Percentiles rank a stretch among this genome's conserved stretches.
These are phyloP conservation scores for Stigmatopora nigra DNA, from an alignment of 2,113 vertebrate species.

Conservation along the genomic window DNA sequence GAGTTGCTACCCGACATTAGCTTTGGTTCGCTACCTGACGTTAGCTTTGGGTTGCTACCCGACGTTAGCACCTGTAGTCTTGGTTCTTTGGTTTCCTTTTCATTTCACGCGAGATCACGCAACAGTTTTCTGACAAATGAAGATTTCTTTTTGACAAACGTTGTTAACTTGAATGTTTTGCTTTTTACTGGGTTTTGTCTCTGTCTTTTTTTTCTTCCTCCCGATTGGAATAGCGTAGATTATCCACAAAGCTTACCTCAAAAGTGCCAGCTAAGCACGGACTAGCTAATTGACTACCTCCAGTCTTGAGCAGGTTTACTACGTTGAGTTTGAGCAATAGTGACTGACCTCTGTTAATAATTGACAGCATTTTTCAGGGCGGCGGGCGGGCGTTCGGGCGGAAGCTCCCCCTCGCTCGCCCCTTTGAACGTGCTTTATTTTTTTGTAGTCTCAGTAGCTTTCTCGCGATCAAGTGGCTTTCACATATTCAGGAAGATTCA, in stretches of 20 bases:
- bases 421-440: conserved; percentile 63
- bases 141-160: conserved; percentile 68
- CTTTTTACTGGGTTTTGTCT: conserved; percentile 74
- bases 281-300: conserved; percentile 90
- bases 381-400: no score
- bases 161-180: conserved; percentile 85
- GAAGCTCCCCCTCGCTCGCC: conserved; percentile 72
- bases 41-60: no score
- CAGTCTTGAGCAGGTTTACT: conserved; percentile 75
- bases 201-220: conserved; percentile 45
- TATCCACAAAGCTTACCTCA: conserved; percentile 79
- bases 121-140: conserved; percentile 53
- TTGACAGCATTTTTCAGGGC: conserved; percentile 63
- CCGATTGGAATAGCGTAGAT: conserved; percentile 34
- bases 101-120: conserved; percentile 37
- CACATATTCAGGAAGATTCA: conserved; percentile 78
- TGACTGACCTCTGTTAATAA: conserved; percentile 53
- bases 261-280: conserved; percentile 73
- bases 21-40: no score
- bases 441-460: conserved; percentile 50
- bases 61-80: no score
- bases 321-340: conserved; percentile 68
- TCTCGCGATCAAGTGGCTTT: conserved; percentile 67
- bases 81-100: conserved; percentile 70
- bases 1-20: no score